phyloP scores from a whole-genome alignment of 2,113 vertebrate species.

The Tupaia tana region DNA sequence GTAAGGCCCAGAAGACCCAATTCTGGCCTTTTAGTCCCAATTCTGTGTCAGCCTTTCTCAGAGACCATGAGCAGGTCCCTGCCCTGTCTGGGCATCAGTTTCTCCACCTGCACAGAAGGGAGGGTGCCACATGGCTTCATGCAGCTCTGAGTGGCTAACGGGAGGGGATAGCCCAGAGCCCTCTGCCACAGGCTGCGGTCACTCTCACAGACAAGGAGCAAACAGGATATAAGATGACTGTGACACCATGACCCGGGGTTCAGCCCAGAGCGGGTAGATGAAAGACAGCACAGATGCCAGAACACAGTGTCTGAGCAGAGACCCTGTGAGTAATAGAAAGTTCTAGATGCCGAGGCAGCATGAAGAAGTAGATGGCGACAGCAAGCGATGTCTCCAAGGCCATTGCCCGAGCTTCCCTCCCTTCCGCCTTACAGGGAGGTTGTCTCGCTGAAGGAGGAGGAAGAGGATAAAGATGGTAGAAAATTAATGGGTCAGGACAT shows the following conservation, averaged over 20 bases:
- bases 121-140: background rate
- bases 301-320: background rate
- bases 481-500: background rate
- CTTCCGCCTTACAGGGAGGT: background rate
- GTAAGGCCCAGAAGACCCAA: background rate
- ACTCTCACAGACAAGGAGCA: background rate
- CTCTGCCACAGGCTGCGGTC: background rate
- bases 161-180: background rate
- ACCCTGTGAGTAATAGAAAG: background rate
- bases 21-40: background rate
- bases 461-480: background rate
- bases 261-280: background rate
- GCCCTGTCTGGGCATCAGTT: background rate
- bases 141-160: background rate
- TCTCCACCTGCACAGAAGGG: background rate
- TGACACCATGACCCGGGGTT: background rate
- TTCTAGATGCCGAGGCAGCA: background rate
- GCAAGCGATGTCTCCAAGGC: background rate
- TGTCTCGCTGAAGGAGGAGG: background rate
- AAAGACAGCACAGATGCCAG: background rate
- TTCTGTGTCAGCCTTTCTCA: background rate
- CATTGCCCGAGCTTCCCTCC: background rate
- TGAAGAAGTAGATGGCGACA: background rate
- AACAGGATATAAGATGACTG: fast-evolving
- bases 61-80: background rate